A percentile compares a stretch with the other conserved stretches of the same genome.
Conservation (phyloP, 2,888 invertebrate genomes). For the Temnothorax ravouxi region DNA sequence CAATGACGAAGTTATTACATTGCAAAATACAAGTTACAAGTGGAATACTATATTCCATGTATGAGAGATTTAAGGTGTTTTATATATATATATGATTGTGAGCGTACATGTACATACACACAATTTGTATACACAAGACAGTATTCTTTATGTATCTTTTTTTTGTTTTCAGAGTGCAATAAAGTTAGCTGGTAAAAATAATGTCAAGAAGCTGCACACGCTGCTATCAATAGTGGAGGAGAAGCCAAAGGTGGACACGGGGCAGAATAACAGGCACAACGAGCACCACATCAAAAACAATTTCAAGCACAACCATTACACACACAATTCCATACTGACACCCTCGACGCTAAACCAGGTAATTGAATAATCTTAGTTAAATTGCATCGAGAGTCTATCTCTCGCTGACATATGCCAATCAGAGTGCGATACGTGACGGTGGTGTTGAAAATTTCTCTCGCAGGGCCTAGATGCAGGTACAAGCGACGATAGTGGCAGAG, state of each 20-base stretch:
- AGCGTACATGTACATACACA: not conserved
- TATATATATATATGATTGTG: not conserved
- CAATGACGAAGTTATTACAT: too few species aligned
- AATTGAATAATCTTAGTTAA: slow-evolving; percentile 54
- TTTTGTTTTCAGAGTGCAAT: slow-evolving; percentile 87
- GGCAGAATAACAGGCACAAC: slow-evolving; percentile 87
- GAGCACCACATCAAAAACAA: slow-evolving; percentile 86
- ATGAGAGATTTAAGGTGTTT: not conserved
- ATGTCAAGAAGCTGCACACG: slow-evolving; percentile 88
- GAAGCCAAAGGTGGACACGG: slow-evolving; percentile 88
- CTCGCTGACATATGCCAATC: not conserved
- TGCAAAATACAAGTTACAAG: not conserved
- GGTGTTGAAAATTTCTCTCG: not conserved
- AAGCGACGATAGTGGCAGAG: slow-evolving; percentile 94
- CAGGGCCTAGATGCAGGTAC: slow-evolving; percentile 94
- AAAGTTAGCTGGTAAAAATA: slow-evolving; percentile 88
- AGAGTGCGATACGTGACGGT: not conserved
- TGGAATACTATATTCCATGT: not conserved
- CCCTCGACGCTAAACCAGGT: slow-evolving; percentile 85
- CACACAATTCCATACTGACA: slow-evolving; percentile 86
- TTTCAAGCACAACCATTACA: slow-evolving; percentile 86
- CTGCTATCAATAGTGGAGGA: slow-evolving; percentile 87
- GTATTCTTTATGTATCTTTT: slow-evolving; percentile 30
- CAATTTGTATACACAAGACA: not conserved
- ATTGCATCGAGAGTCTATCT: not conserved